Conservation (phyloP, 2,797 vertebrate genomes). For the Xiphophorus birchmanni region DNA sequence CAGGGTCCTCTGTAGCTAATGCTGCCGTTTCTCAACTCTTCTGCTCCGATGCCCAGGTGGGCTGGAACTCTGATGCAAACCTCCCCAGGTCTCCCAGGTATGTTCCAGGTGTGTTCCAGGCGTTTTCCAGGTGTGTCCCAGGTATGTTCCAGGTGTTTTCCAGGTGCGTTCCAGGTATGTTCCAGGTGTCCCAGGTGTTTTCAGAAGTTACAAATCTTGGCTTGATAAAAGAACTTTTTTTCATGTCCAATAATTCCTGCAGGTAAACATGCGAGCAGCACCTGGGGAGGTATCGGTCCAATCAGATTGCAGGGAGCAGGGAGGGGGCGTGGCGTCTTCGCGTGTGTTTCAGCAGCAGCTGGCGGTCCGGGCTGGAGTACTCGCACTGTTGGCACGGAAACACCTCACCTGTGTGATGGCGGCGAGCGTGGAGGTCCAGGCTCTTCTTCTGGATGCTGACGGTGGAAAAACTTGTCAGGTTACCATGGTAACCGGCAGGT, state of each 20-base stretch:
- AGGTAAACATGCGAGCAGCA: not conserved
- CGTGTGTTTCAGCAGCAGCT: constrained; percentile 72
- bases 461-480: not conserved
- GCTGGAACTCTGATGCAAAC: no score
- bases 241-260: not conserved
- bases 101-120: not conserved
- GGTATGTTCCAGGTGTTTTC: not conserved
- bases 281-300: not conserved
- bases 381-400: constrained; percentile 78
- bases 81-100: not conserved
- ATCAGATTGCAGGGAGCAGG: not conserved
- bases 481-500: not conserved
- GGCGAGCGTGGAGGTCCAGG: constrained; percentile 77
- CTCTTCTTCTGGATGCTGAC: constrained; percentile 85
- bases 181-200: not conserved
- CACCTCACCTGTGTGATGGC: constrained; percentile 76
- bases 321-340: constrained; percentile 69
- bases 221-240: not conserved
- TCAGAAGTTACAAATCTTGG: not conserved
- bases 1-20: no score
- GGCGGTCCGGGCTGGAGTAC: constrained; percentile 76
- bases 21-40: no score
- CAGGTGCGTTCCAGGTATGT: not conserved
- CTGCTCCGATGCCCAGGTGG: no score
- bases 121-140: not conserved